Evolutionary conservation across 2,888 invertebrate species (phyloP), one percentile per base, ranked within the genome.

Genomic region (Dolichomitus sp.): DNA sequence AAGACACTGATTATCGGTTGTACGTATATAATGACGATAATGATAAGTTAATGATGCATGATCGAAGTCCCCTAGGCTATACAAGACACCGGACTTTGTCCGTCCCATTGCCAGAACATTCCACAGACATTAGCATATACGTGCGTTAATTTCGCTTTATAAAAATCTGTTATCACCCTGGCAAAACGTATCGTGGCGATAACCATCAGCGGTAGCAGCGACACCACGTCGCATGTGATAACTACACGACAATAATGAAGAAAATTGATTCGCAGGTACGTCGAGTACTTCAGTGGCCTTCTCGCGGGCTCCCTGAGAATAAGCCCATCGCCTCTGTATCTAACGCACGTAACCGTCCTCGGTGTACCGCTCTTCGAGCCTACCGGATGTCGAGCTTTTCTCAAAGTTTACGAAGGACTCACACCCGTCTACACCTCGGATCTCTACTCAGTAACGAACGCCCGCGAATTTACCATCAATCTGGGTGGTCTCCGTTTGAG

Each of bases 381-480:
- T 57, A 96, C 96, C 48, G 96, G 96, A 83, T 96, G 96, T 91
- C 94, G 95, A 83, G 97, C 97, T 85, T 97, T 97, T 94, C 95
- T 97, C 88, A 97, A 97, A 95, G 96, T 99, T 84, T 99, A 98
- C 95, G 98, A 98, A 94, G 98, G 98, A 87, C 97, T 98, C 93
- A 96, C 97, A 83, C 98, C 98, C 80, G 97, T 98, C 76, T 98
- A 98, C 93, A 98, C 98, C 0, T 98, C 98, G 85, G 97, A 93
- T 87, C 89, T 93, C 11, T 93, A 93, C 75, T 93, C 93, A 27
- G 93, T 93, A 66, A 93, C 93, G 57, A 95, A 96, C 84, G 96
- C 95, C 91, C 94, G 95, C 66, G 96, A 96, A 91, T 96, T 97
- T 90, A 96, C 97, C 81, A 96, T 97, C 83, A 96, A 95, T 88